Evolutionary conservation across 2,797 vertebrate species (phyloP).

Genomic region (Myotis planiceps): DNA sequence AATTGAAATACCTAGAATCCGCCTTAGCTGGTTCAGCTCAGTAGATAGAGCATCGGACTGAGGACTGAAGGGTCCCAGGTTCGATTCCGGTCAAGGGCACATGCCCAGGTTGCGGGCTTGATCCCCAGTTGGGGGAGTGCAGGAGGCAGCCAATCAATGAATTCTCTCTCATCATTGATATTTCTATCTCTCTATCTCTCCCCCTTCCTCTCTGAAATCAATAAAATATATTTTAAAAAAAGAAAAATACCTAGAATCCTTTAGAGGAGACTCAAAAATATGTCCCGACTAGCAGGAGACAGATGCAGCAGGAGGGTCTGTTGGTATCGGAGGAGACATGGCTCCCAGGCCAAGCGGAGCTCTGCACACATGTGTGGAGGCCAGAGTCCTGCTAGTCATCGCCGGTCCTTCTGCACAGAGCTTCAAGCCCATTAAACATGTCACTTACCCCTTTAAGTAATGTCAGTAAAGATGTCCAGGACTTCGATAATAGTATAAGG

Average conservation of each 20-base stretch:
- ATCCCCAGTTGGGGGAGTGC: no score
- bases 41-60: no score
- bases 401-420: not conserved
- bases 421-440: not conserved
- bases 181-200: no score
- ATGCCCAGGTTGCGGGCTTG: no score
- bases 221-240: no score
- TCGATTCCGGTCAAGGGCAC: no score
- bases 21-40: no score
- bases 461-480: not conserved
- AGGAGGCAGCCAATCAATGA: no score
- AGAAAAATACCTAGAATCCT: not conserved
- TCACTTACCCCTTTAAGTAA: not conserved
- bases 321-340: not conserved
- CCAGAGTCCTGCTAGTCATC: not conserved
- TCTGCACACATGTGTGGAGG: not conserved
- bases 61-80: no score
- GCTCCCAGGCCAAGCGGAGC: not conserved
- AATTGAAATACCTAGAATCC: not conserved
- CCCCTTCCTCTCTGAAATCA: no score
- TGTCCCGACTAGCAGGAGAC: not conserved
- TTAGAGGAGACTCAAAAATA: not conserved
- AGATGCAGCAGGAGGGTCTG: not conserved
- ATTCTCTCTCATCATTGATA: no score
- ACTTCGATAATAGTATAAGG: not conserved